Evolutionary conservation across 2,797 vertebrate genomes (phyloP).

Genomic region (Psittacula echo): DNA sequence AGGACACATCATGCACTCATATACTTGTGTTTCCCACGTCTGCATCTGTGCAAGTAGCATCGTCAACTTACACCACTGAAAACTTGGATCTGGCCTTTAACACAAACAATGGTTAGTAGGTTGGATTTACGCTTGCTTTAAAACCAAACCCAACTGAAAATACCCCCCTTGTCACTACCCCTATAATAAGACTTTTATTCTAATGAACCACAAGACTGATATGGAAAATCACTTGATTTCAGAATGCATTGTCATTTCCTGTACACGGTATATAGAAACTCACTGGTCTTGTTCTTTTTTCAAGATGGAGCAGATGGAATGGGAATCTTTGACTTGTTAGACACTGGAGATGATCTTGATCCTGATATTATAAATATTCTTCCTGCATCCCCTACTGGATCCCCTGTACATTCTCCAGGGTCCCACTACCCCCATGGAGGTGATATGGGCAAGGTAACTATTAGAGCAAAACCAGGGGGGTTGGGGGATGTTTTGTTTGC

Average conservation of each 20-base stretch:
- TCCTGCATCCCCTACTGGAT: conserved; percentile 92
- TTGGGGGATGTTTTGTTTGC: too few relatives aligned
- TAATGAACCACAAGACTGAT: background rate
- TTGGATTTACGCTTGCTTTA: background rate
- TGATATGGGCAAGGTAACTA: conserved; percentile 91
- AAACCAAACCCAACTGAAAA: background rate
- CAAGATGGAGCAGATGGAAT: conserved; percentile 92
- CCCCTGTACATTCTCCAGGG: conserved; percentile 95
- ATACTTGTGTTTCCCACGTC: conserved; percentile 98
- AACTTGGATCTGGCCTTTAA: conserved; percentile 96
- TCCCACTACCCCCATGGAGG: conserved; percentile 95
- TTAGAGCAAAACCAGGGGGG: background rate
- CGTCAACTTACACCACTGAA: conserved; percentile 92
- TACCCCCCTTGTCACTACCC: rapidly evolving
- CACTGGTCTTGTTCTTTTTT: conserved; percentile 27
- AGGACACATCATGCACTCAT: conserved; percentile 98
- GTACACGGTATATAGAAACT: background rate
- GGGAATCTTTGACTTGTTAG: conserved; percentile 93
- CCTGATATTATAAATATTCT: conserved; percentile 97
- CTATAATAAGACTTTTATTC: background rate
- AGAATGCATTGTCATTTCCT: background rate
- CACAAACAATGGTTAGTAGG: conserved; percentile 90
- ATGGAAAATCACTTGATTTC: background rate
- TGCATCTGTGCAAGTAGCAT: conserved; percentile 93
- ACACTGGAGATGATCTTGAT: conserved; percentile 93